These are phyloP conservation scores for Megalops atlanticus DNA, from an alignment of 2,113 vertebrate genomes.

Conservation along the genomic window DNA sequence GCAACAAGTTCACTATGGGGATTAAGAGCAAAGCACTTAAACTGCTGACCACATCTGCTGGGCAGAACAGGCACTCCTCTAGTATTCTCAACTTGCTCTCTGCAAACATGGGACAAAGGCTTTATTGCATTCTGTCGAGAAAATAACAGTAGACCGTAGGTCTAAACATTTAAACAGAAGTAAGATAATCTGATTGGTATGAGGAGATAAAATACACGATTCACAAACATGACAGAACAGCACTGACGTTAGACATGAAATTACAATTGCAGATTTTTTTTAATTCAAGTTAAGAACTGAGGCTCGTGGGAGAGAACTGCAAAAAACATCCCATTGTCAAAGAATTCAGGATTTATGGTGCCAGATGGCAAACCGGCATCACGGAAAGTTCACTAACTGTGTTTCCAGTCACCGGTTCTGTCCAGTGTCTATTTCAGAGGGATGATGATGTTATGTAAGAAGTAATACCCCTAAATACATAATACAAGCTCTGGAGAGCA, in stretches of 20 bases:
- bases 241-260: not conserved
- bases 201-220: not conserved
- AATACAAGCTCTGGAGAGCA: constrained; percentile 5
- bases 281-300: not conserved
- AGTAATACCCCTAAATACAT: constrained; percentile 25
- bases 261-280: not conserved
- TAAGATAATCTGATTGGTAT: not conserved
- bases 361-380: not conserved
- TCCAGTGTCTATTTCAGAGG: not conserved
- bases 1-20: not conserved
- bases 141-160: not conserved
- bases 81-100: not conserved
- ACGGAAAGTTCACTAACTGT: not conserved
- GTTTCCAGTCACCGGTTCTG: not conserved
- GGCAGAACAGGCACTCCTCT: not conserved
- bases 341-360: not conserved
- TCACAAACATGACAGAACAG: not conserved
- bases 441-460: not conserved
- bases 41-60: not conserved
- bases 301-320: not conserved
- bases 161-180: not conserved
- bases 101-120: not conserved
- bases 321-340: not conserved
- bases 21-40: not conserved
- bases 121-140: not conserved